Evolutionary conservation across 2,888 invertebrate genomes (phyloP).

Genomic region (Phoenoteleia sp.): DNA sequence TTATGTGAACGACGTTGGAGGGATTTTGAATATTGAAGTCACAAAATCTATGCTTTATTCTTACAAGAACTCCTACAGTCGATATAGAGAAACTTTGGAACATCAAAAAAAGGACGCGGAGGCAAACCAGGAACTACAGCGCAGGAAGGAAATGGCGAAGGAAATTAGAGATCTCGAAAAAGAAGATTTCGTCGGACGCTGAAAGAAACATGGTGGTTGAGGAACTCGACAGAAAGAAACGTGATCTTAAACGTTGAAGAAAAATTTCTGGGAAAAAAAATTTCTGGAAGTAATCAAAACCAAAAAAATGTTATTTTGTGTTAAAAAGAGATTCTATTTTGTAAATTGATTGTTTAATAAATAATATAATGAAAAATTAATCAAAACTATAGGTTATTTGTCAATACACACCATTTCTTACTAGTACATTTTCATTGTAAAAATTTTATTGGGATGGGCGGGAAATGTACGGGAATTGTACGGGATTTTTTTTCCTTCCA

Average conservation of each 20-base stretch:
- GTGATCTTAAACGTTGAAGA: neutral
- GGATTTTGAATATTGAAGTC: neutral
- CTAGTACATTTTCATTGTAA: neutral
- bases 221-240: neutral
- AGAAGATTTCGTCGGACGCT: neutral
- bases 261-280: too few species aligned
- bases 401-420: neutral
- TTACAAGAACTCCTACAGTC: neutral
- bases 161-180: conserved; percentile 11
- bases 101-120: neutral
- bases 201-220: conserved; percentile 6
- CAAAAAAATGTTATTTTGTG: neutral
- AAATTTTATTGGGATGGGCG: neutral
- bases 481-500: neutral
- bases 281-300: too few species aligned
- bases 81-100: neutral
- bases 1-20: neutral
- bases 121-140: neutral
- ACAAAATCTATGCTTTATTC: neutral
- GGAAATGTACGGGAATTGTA: neutral
- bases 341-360: neutral
- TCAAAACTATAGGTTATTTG: neutral
- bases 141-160: neutral
- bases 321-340: neutral
- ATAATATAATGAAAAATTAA: neutral